Conservation (phyloP, 1,140 invertebrate genomes). For the Capitella teleta region DNA sequence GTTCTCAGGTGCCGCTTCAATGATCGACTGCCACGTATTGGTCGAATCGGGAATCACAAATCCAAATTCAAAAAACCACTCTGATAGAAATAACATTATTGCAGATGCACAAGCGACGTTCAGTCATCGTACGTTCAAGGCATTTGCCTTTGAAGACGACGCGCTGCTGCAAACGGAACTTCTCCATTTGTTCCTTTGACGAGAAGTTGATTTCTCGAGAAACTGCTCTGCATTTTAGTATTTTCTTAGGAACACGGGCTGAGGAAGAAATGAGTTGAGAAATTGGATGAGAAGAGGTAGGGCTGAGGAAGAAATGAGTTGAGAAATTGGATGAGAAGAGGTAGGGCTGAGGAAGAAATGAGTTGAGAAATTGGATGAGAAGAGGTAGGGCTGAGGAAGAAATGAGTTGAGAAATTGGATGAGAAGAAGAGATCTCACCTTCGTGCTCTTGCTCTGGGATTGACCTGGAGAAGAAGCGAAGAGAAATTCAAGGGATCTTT, state of each 20-base stretch:
- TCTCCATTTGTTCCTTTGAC: constrained; percentile 88
- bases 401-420: too few relatives aligned
- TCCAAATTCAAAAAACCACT: constrained; percentile 99
- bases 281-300: too few relatives aligned
- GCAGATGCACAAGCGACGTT: background rate
- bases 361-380: too few relatives aligned
- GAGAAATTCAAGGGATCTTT: background rate
- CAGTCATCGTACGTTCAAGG: constrained; percentile 46
- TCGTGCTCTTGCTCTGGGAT: constrained; percentile 84
- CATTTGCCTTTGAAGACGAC: constrained; percentile 59
- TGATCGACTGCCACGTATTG: constrained; percentile 97
- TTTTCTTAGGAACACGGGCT: constrained; percentile 89
- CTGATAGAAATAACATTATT: constrained; percentile 41
- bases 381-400: constrained; percentile 51
- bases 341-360: constrained; percentile 48
- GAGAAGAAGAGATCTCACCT: constrained; percentile 43
- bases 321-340: too few relatives aligned
- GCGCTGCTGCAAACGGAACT: constrained; percentile 92
- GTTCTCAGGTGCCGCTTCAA: constrained; percentile 95
- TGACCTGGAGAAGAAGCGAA: constrained; percentile 46
- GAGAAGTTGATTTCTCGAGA: constrained; percentile 98
- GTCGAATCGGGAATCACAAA: constrained; percentile 97
- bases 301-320: constrained; percentile 44
- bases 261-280: constrained; percentile 7
- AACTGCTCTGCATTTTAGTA: constrained; percentile 87